Percentiles rank a stretch among this genome's conserved stretches.
Conservation (phyloP, 2,797 vertebrate genomes). For the Pogoniulus pusillus region DNA sequence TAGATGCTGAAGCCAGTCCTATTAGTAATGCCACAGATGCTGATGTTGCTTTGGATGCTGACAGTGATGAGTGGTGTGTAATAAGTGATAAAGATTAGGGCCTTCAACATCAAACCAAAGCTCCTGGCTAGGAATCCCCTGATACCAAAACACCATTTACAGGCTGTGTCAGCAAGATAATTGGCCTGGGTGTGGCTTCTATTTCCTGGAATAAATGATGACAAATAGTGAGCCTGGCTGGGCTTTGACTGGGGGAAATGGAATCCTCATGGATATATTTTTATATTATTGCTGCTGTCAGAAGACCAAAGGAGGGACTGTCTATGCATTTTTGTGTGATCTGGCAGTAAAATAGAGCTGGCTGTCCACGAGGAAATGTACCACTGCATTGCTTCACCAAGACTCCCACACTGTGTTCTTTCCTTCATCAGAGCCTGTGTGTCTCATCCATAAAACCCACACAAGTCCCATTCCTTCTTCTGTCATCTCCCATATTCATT, state of each 20-base stretch:
- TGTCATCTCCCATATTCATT: background rate
- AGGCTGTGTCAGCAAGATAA: slow-evolving; percentile 57
- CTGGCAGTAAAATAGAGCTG: background rate
- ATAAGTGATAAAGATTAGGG: slow-evolving; percentile 63
- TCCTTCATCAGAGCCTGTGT: background rate
- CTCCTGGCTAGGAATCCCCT: slow-evolving; percentile 31
- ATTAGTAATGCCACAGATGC: slow-evolving; percentile 13
- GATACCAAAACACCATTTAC: slow-evolving; percentile 46
- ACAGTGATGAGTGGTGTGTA: slow-evolving; percentile 66
- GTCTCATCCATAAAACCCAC: background rate
- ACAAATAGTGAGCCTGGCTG: slow-evolving; percentile 43
- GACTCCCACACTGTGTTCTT: background rate
- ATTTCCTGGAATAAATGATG: slow-evolving; percentile 45
- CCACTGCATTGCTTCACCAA: background rate
- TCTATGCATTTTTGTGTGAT: slow-evolving; percentile 13
- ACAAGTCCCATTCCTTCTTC: background rate
- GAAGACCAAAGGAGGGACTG: background rate
- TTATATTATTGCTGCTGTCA: slow-evolving; percentile 35
- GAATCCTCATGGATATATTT: slow-evolving; percentile 32
- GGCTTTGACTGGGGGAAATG: slow-evolving; percentile 19
- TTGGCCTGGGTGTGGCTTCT: slow-evolving; percentile 41
- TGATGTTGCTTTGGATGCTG: slow-evolving; percentile 34
- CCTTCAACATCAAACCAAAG: slow-evolving; percentile 48
- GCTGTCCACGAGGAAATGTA: background rate
- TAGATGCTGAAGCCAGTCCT: background rate